phyloP scores from a whole-genome alignment of 2,888 invertebrate species.

The Synanthedon andrenaeformis region DNA sequence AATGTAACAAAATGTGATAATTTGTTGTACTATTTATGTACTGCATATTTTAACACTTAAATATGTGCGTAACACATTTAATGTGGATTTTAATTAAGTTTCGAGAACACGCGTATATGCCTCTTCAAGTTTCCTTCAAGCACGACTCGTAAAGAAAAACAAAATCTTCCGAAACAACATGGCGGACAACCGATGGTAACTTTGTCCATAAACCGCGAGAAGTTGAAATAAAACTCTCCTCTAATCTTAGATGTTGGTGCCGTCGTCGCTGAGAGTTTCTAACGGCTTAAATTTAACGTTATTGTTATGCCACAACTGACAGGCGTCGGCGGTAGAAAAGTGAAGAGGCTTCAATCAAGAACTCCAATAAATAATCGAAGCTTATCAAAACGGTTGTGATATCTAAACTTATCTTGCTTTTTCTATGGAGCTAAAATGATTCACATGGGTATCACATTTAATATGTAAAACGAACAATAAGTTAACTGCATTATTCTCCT shows the following conservation, averaged over 20 bases:
- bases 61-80: too few relatives aligned
- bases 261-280: slow-evolving; percentile 8
- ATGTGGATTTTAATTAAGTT: neutral
- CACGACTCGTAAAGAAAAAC: slow-evolving; percentile 5
- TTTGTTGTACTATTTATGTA: too few relatives aligned
- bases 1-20: too few relatives aligned
- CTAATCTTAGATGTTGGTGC: slow-evolving; percentile 10
- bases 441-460: too few relatives aligned
- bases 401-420: too few relatives aligned
- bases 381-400: too few relatives aligned
- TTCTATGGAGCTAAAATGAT: too few relatives aligned
- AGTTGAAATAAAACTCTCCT: slow-evolving; percentile 8
- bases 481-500: too few relatives aligned
- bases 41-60: too few relatives aligned
- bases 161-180: slow-evolving; percentile 5
- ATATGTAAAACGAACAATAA: too few relatives aligned
- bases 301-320: neutral
- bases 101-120: neutral
- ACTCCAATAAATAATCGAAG: too few relatives aligned
- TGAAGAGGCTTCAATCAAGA: too few relatives aligned
- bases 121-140: neutral
- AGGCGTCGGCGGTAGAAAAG: neutral
- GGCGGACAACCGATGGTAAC: slow-evolving; percentile 2
- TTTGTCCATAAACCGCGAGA: slow-evolving; percentile 6
- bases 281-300: slow-evolving; percentile 8